A percentile compares a stretch with the other conserved stretches of the same genome.
These are phyloP conservation scores for Zygogramma bicolorata DNA, from an alignment of 2,888 invertebrate species.

Conservation along the genomic window DNA sequence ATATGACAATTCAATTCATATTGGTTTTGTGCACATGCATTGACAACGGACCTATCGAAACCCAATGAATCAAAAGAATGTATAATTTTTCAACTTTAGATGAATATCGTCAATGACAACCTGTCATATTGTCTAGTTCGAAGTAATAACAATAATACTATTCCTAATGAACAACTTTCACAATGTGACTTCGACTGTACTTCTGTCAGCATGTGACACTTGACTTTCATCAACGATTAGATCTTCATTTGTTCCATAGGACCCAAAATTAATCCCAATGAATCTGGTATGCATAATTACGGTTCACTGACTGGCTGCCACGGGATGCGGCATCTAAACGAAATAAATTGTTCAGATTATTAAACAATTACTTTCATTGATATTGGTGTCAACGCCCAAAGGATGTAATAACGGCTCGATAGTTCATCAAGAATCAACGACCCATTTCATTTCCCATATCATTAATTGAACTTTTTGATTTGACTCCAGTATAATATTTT, in stretches of 20 bases:
- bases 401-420: not conserved
- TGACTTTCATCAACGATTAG: not conserved
- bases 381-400: not conserved
- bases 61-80: too few relatives aligned
- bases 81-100: too few relatives aligned
- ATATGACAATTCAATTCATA: too few relatives aligned
- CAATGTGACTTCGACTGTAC: too few relatives aligned
- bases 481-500: too few relatives aligned
- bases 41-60: too few relatives aligned
- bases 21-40: too few relatives aligned
- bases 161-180: too few relatives aligned
- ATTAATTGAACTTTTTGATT: not conserved
- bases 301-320: not conserved
- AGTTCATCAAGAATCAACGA: not conserved
- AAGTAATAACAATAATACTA: too few relatives aligned
- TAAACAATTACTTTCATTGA: not conserved
- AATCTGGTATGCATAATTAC: not conserved
- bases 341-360: not conserved
- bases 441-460: not conserved
- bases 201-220: too few relatives aligned
- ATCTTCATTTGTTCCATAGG: not conserved
- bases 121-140: too few relatives aligned
- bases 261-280: not conserved
- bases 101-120: too few relatives aligned
- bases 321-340: not conserved